Evolutionary conservation across 1,140 invertebrate genomes (phyloP), one percentile per base, ranked within the genome.

Genomic region (Cyclargus thomasi): DNA sequence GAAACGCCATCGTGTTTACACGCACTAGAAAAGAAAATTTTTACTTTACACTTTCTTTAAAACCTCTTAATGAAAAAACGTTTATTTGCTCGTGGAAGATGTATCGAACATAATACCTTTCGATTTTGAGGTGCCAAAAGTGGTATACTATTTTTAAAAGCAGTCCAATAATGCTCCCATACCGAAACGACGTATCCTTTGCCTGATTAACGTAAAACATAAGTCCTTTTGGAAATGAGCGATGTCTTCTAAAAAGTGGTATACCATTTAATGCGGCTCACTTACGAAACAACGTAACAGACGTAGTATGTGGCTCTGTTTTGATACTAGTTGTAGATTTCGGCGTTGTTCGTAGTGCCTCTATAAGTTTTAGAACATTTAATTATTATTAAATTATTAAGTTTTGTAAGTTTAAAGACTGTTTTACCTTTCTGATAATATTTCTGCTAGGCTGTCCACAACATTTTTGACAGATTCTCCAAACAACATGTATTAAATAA

Each of bases 61-160:
- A 22, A 2, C 1, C 11, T 59, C 22, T 18, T 10, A 69, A 62
- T 57, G 20, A 36, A 59, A 74, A 78, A 78, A 81, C 18, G 74
- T 53, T 65, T 14, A 22, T 62, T 70, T 69, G 72, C 18, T 55
- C 20, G 18, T 57, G 35, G 17, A 53, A 57, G 21, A 47, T 17
- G 1, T 14, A 11, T 18, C 55, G 5, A 2, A 76, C 65, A 69
- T 82, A 79, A 20, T 64, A 47, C 83, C 18, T 83, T 85, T 77
- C 71, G 35, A 20, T 70, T 63, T 62, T 71, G n/a, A 65, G 10
- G 6, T 39, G 1, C 65, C 65, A 73, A 75, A 85, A 85, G 76
- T 85, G 69, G 83, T 85, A 85, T 85, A 85, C 83, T 74, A 85
- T 79, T 85, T 47, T 85, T 79, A 69, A 72, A 82, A 78, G 76